Conservation (phyloP, 2,113 vertebrate genomes). For the Engraulis encrasicolus region DNA sequence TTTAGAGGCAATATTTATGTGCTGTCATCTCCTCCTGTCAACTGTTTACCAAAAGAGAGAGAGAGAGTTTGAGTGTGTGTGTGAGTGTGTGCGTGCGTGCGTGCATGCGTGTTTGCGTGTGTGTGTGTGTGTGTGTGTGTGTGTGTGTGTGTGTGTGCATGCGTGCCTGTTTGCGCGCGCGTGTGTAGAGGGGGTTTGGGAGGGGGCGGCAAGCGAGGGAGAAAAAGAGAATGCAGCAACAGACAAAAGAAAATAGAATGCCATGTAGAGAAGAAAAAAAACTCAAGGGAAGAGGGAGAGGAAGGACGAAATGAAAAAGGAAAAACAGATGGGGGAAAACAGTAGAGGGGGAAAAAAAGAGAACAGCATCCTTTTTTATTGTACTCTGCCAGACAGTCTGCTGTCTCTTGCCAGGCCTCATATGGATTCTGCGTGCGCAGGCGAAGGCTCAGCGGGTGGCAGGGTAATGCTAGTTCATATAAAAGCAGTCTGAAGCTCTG, state of each 20-base stretch:
- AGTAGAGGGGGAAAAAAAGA: not conserved
- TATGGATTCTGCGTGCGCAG: not conserved
- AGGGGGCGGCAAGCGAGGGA: not conserved
- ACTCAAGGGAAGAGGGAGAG: too few species aligned
- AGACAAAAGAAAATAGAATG: too few species aligned
- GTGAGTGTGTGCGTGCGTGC: too few species aligned
- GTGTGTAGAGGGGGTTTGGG: too few species aligned
- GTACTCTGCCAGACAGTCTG: not conserved
- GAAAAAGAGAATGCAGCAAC: too few species aligned
- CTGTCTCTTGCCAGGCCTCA: not conserved
- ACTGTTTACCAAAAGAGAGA: conserved; percentile 38
- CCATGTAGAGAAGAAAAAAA: too few species aligned
- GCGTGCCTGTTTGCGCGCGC: too few species aligned
- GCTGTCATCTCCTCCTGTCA: conserved; percentile 31
- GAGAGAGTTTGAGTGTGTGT: conserved; percentile 14
- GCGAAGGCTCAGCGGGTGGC: not conserved
- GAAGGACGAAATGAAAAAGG: not conserved
- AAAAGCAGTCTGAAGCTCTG: not conserved
- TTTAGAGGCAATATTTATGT: conserved; percentile 45
- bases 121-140: too few species aligned
- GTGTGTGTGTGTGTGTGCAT: too few species aligned
- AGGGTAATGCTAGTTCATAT: not conserved
- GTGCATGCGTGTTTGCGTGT: too few species aligned
- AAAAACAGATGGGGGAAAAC: not conserved
- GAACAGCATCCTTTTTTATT: not conserved